A percentile compares a stretch with the other conserved stretches of the same genome.
phyloP scores from a whole-genome alignment of 2,797 vertebrate genomes.

The Babyrousa celebensis region DNA sequence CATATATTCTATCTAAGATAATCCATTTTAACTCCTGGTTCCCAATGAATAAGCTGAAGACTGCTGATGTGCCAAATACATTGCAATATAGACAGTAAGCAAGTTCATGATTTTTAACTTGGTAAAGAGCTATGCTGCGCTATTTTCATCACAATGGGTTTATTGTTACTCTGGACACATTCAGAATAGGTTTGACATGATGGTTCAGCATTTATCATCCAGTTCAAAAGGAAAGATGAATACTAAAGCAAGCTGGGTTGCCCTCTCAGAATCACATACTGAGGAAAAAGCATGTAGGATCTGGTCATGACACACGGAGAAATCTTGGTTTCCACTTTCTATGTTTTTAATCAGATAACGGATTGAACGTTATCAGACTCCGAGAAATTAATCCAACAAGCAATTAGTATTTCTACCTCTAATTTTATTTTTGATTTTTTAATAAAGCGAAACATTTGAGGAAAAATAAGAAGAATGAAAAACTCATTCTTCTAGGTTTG shows the following conservation, averaged over 20 bases:
- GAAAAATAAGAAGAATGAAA: not conserved
- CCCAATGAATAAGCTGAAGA: not conserved
- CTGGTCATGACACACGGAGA: not conserved
- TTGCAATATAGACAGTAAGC: not conserved
- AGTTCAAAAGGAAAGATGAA: conserved; percentile 71
- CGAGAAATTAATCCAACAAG: not conserved
- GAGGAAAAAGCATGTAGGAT: conserved; percentile 6
- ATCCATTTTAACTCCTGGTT: not conserved
- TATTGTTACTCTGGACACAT: conserved; percentile 39
- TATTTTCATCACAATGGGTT: conserved; percentile 67
- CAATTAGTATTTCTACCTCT: not conserved
- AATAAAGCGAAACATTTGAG: conserved; percentile 43
- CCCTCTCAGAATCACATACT: not conserved
- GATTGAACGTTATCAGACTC: not conserved
- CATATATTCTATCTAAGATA: conserved; percentile 13
- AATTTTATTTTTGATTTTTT: not conserved
- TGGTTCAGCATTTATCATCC: conserved; percentile 45
- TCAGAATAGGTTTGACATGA: conserved; percentile 46
- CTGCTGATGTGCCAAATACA: not conserved
- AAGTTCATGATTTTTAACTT: not conserved
- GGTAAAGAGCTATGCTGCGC: not conserved
- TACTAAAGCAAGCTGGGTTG: conserved; percentile 35
- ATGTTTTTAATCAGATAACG: not conserved
- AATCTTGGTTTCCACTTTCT: not conserved
- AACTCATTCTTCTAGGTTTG: conserved; percentile 44